Conservation (phyloP, 2,113 vertebrate species). For the Nymphicus hollandicus region DNA sequence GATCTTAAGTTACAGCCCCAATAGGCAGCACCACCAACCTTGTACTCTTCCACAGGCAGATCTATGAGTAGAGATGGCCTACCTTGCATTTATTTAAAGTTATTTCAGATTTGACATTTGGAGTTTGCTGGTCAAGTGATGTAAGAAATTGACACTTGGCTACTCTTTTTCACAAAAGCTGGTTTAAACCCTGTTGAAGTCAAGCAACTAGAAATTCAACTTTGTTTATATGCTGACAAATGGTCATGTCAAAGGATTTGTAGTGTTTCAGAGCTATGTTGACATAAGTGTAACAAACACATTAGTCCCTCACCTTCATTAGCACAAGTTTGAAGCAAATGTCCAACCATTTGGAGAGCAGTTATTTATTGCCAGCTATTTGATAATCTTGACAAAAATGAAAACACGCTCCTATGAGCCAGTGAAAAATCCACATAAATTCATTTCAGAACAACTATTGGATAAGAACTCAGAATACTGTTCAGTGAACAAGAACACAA, state of each 20-base stretch:
- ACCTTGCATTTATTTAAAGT: not conserved
- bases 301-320: constrained; percentile 46
- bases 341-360: constrained; percentile 56
- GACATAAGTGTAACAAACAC: constrained; percentile 55
- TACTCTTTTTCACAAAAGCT: not conserved
- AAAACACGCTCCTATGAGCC: constrained; percentile 19
- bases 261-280: constrained; percentile 35
- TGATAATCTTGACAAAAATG: constrained; percentile 56
- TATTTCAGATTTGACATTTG: too few relatives aligned
- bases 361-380: constrained; percentile 59
- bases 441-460: constrained; percentile 12
- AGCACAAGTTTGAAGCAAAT: constrained; percentile 50
- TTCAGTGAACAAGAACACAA: not conserved
- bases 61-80: not conserved
- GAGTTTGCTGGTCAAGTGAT: not conserved
- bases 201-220: constrained; percentile 12
- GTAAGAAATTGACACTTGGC: not conserved
- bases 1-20: not conserved
- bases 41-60: not conserved
- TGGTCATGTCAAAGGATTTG: constrained; percentile 33
- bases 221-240: constrained; percentile 60
- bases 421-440: constrained; percentile 6
- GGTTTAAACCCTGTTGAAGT: not conserved
- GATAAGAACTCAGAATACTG: constrained; percentile 23
- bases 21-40: not conserved